Evolutionary conservation across 2,888 invertebrate species (phyloP), one percentile per base, ranked within the genome.

Genomic region (Drosophila recens): DNA sequence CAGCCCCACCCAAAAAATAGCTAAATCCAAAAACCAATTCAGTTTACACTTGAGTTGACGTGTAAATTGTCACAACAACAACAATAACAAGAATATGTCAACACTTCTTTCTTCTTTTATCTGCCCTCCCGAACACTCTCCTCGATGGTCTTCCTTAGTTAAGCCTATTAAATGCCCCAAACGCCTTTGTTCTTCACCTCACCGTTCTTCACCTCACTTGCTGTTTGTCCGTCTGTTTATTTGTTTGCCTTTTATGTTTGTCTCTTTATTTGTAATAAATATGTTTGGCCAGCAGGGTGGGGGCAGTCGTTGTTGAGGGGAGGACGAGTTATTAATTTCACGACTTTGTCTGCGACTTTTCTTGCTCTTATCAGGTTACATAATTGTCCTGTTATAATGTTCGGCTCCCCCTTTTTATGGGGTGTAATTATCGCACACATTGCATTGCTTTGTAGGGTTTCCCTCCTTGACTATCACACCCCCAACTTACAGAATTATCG

Each of bases 241-340:
- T 81, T 84, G 84, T 87, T 85, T 87, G 82, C 67, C 83, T 86
- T 83, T 81, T 85, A 75, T 84, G 82, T 86, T 86, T 86, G 85
- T 87, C 82, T 85, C 85, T 87, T 85, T 87, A 85, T 85, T 85
- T 85, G 84, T 85, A 85, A 86, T 86, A 86, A 88, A 86, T 82
- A 88, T 80, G 83, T 83, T 82, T 77, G 67, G 51, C 57, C 68
- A 56, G 57, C 53, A 49, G 3, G 4, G 20, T 17, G 57, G 33
- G 11, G 27, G 17, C 1, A 36, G 15, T 15, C 0, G 13, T 4
- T 17, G 20, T 27, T 27, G 27, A 45, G 38, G 33, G n/a, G 15
- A 8, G 17, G 9, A 49, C 42, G 67, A 76, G 79, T 85, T 85
- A 85, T 85, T 85, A 85, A 82, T 85, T 85, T 87, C 88, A 86